Evolutionary conservation across 2,113 vertebrate species (phyloP).

Genomic region (Forbesichthys agassizii): DNA sequence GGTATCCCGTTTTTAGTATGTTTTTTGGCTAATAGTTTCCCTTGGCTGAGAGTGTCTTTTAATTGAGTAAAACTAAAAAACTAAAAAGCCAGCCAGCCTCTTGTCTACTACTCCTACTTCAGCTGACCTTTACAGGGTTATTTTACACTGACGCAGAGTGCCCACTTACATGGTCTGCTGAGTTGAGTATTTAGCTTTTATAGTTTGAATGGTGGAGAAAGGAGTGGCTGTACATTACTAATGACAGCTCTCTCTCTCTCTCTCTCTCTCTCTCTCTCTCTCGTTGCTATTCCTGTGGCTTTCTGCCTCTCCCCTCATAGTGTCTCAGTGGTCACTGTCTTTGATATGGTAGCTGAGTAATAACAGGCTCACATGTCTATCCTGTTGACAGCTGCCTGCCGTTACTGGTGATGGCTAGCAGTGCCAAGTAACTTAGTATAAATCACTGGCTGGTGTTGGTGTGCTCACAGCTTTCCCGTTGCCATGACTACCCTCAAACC

Average conservation of each 20-base stretch:
- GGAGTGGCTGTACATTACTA: conserved; percentile 13
- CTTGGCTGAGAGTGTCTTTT: conserved; percentile 6
- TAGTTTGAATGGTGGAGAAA: conserved; percentile 20
- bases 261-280: neutral
- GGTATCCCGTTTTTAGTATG: too few species aligned
- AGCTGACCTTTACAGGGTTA: conserved; percentile 39
- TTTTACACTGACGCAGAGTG: conserved; percentile 1
- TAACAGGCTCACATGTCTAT: neutral
- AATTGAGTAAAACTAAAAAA: conserved; percentile 19
- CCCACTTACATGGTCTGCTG: neutral
- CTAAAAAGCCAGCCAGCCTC: conserved; percentile 24
- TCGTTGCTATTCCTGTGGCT: neutral
- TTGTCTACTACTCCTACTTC: conserved; percentile 25
- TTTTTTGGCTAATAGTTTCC: neutral
- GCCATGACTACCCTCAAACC: neutral
- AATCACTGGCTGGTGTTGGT: too few species aligned
- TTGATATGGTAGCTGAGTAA: neutral
- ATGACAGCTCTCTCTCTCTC: neutral
- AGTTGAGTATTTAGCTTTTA: conserved; percentile 28
- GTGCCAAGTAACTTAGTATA: too few species aligned
- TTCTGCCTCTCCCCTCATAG: neutral
- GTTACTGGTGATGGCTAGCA: too few species aligned
- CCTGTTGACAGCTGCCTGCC: too few species aligned
- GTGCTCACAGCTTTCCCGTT: too few species aligned
- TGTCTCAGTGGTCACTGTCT: neutral